Conservation (phyloP, 1,140 invertebrate genomes). For the Chrysomallon squamiferum region DNA sequence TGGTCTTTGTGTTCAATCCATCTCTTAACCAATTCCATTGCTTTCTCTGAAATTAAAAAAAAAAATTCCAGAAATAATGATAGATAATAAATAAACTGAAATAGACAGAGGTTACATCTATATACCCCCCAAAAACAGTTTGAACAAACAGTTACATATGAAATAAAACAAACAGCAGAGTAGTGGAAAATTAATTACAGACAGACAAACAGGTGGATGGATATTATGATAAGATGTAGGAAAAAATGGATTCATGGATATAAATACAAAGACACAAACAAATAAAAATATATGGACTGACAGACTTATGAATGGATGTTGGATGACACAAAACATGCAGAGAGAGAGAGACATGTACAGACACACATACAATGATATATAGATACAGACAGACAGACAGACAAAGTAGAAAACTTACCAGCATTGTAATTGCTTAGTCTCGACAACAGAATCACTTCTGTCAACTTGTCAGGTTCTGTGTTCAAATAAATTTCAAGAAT, state of each 20-base stretch:
- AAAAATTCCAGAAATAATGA: no score
- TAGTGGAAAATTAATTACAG: no score
- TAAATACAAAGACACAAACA: not conserved
- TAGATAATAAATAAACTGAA: no score
- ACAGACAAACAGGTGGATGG: no score
- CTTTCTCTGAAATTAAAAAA: not conserved
- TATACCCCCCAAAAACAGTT: no score
- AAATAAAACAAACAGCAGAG: no score
- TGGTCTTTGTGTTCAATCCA: not conserved
- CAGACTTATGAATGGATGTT: not conserved
- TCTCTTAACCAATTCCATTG: not conserved
- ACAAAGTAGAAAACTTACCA: not conserved
- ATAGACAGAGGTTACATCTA: no score
- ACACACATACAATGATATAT: not conserved
- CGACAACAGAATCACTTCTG: constrained; percentile 7
- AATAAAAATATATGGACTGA: not conserved
- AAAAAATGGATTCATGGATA: no score
- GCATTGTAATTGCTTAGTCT: constrained; percentile 8
- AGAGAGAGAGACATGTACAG: not conserved
- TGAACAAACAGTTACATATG: no score
- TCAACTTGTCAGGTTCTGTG: constrained; percentile 9
- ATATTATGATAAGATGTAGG: no score
- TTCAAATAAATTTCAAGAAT: constrained; percentile 13
- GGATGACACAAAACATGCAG: not conserved
- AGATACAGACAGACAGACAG: not conserved